Evolutionary conservation across 2,888 invertebrate genomes (phyloP).

Genomic region (Heliconius erato): DNA sequence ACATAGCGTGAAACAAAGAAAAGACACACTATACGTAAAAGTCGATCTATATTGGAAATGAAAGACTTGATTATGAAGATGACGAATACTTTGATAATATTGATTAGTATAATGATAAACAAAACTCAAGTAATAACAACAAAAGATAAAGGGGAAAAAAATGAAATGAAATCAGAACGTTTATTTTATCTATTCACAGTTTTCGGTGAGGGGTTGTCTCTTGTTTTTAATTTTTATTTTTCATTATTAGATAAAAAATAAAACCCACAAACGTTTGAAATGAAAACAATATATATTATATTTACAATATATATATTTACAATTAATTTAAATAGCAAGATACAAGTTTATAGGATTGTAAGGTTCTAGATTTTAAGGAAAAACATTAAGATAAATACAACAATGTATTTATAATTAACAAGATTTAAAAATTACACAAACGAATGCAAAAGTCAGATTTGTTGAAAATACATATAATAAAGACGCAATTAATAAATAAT

Average conservation of each 20-base stretch:
- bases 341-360: neutral
- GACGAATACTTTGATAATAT: too few relatives aligned
- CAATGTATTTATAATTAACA: neutral
- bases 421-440: neutral
- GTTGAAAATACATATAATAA: neutral
- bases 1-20: too few relatives aligned
- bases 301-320: conserved; percentile 32
- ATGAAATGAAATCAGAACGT: too few relatives aligned
- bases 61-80: too few relatives aligned
- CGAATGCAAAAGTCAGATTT: neutral
- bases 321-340: conserved; percentile 15
- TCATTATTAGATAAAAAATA: neutral
- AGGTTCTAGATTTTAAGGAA: neutral
- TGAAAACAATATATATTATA: conserved; percentile 17
- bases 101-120: too few relatives aligned
- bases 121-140: too few relatives aligned
- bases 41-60: too few relatives aligned
- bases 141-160: too few relatives aligned
- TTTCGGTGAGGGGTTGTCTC: too few relatives aligned
- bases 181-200: too few relatives aligned
- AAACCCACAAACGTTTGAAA: neutral
- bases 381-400: conserved; percentile 6
- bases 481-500: neutral
- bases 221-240: neutral
- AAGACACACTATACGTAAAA: too few relatives aligned